phyloP scores from a whole-genome alignment of 23 tunicate species.

The Clavelina lepadiformis region DNA sequence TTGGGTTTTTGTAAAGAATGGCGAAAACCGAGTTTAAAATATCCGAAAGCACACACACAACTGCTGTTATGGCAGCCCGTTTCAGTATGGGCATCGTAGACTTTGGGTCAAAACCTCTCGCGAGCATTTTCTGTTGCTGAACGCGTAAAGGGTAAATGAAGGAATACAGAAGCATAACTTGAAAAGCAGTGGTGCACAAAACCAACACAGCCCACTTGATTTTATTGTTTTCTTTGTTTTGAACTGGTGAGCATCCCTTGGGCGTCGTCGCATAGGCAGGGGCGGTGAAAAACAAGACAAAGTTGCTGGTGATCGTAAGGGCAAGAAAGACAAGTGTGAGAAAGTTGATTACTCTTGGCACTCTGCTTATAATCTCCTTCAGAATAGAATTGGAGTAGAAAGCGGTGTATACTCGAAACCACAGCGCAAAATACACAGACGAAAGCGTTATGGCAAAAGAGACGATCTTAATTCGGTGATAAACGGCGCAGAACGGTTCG shows the following conservation, averaged over 20 bases:
- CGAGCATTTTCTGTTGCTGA: conserved; percentile 29
- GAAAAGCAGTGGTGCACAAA: conserved; percentile 13
- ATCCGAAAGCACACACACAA: conserved; percentile 24
- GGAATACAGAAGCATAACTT: conserved; percentile 17
- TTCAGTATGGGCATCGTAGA: conserved; percentile 11
- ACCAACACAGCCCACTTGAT: conserved; percentile 29
- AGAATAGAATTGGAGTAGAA: conserved; percentile 16
- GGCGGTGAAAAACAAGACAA: conserved; percentile 7
- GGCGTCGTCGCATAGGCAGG: conserved; percentile 9
- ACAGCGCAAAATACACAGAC: conserved; percentile 23
- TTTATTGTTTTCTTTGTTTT: neutral
- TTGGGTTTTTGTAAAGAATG: conserved; percentile 10
- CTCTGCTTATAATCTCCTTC: conserved; percentile 5
- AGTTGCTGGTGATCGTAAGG: conserved; percentile 6
- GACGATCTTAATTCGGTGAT: conserved; percentile 25
- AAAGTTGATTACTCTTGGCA: neutral
- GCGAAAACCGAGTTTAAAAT: conserved; percentile 17
- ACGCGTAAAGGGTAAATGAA: conserved; percentile 29
- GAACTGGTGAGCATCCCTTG: conserved; percentile 15
- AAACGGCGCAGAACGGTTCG: conserved; percentile 10
- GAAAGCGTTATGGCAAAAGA: conserved; percentile 5
- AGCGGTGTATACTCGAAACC: conserved; percentile 30
- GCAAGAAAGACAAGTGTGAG: conserved; percentile 6
- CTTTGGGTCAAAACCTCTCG: conserved; percentile 4
- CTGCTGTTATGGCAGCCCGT: conserved; percentile 20